phyloP scores from a whole-genome alignment of 2,113 vertebrate genomes.

The Phylloscopus trochilus region DNA sequence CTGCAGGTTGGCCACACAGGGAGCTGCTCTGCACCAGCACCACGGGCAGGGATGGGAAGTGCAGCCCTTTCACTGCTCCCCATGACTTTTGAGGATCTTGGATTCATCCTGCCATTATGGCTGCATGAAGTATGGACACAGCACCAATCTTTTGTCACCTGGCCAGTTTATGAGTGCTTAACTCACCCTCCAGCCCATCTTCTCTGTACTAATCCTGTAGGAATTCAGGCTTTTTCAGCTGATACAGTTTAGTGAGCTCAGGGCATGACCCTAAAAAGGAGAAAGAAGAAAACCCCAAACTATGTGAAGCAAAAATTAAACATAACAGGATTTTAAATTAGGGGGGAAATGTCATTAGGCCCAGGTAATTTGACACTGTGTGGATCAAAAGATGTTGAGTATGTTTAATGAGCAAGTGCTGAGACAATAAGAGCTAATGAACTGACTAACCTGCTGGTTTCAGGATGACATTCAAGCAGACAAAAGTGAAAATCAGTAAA shows the following conservation, averaged over 20 bases:
- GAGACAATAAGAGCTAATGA: background rate
- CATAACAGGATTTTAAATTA: background rate
- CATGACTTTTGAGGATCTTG: background rate
- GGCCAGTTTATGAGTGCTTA: background rate
- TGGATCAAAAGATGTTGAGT: background rate
- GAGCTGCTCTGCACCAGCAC: background rate
- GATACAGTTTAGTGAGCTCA: background rate
- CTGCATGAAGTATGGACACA: background rate
- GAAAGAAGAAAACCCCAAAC: background rate
- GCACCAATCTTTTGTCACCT: background rate
- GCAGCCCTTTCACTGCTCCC: background rate
- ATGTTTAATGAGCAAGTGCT: background rate
- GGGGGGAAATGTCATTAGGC: background rate
- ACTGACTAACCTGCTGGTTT: background rate
- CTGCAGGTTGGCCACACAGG: background rate
- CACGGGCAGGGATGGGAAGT: background rate
- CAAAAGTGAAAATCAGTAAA: background rate
- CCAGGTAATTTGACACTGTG: background rate
- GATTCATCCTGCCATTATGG: background rate
- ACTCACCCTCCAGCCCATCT: background rate
- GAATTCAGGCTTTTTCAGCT: background rate
- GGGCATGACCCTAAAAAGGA: background rate
- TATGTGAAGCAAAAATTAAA: background rate
- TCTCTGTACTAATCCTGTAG: background rate
- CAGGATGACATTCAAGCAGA: background rate